phyloP scores from a whole-genome alignment of 1,140 invertebrate genomes.

The Centruroides vittatus region DNA sequence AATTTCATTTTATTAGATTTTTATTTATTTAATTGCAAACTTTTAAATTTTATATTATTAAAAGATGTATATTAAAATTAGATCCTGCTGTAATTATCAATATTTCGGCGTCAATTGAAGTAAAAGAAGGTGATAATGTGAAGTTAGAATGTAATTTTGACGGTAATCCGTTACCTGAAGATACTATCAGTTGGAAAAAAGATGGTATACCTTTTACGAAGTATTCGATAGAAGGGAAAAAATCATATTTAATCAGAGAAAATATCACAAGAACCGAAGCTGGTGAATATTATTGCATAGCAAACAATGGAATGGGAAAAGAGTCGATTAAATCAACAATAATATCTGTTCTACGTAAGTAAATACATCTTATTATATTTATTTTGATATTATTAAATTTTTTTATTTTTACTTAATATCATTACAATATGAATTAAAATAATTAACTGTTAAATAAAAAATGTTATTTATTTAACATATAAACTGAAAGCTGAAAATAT shows the following conservation, averaged over 20 bases:
- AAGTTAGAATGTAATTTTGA: constrained; percentile 10
- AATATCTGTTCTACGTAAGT: no score
- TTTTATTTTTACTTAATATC: no score
- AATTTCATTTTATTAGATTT: no score
- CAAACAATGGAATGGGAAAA: constrained; percentile 47
- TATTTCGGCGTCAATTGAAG: constrained; percentile 55
- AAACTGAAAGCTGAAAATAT: no score
- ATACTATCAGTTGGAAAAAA: constrained; percentile 73
- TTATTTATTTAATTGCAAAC: no score
- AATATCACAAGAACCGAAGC: constrained; percentile 63
- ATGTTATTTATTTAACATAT: no score
- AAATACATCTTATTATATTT: no score
- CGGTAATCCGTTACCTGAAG: constrained; percentile 22
- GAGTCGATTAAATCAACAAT: no score
- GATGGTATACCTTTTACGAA: constrained; percentile 43
- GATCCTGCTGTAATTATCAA: constrained; percentile 24
- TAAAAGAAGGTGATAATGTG: constrained; percentile 37
- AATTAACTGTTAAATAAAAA: no score
- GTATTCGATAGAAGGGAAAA: constrained; percentile 50
- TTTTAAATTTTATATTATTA: no score
- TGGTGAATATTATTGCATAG: constrained; percentile 86
- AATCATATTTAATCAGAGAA: constrained; percentile 62
- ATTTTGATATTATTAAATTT: no score
- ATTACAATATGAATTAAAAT: no score
- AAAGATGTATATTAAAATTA: neutral